Evolutionary conservation across 2,113 vertebrate species (phyloP).

Genomic region (Perognathus longimembris): DNA sequence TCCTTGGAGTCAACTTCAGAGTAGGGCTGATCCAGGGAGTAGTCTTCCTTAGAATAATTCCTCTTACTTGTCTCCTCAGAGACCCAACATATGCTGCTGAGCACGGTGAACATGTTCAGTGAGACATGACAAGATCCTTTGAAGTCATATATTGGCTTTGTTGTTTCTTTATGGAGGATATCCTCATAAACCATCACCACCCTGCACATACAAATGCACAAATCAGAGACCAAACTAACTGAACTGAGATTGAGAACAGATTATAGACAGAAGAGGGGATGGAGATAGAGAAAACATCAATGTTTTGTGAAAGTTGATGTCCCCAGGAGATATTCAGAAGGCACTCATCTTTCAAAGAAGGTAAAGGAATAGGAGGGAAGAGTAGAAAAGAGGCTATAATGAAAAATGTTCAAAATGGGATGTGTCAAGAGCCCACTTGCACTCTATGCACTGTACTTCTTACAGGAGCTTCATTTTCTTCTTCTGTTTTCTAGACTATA

Average conservation of each 20-base stretch:
- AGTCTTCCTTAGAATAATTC: too few species aligned
- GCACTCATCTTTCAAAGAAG: neutral
- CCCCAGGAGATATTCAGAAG: neutral
- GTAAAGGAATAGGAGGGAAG: neutral
- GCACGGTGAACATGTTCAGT: neutral
- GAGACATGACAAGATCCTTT: neutral
- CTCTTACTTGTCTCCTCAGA: neutral
- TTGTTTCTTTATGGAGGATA: neutral
- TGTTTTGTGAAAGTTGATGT: neutral
- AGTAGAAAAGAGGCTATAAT: neutral
- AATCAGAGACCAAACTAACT: neutral
- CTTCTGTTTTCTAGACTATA: neutral
- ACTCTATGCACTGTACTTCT: neutral
- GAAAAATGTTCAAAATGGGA: neutral
- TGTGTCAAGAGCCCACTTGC: neutral
- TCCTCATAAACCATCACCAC: neutral
- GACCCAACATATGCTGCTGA: neutral
- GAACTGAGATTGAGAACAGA: neutral
- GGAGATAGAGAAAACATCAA: neutral
- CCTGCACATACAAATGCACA: neutral
- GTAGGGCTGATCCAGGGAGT: neutral
- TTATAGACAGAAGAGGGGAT: neutral
- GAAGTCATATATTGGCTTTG: neutral
- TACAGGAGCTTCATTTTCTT: neutral
- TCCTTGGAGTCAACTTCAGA: neutral